These are phyloP conservation scores for Muntiacus reevesi DNA, from an alignment of 2,113 vertebrate genomes.

Conservation along the genomic window DNA sequence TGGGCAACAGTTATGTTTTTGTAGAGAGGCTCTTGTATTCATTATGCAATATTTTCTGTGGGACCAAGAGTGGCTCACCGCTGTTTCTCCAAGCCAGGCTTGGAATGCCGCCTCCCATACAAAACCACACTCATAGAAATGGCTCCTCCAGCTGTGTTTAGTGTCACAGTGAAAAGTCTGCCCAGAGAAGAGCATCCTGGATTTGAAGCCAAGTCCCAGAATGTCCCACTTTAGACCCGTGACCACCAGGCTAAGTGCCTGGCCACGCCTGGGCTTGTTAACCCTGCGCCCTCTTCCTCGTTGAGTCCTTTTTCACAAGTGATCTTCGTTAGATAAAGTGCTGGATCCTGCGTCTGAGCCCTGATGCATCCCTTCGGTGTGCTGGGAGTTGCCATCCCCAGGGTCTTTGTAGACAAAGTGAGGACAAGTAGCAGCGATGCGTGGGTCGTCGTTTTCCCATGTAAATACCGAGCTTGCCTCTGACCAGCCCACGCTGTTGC, in stretches of 20 bases:
- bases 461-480: not conserved
- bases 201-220: not conserved
- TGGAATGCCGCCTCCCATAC: fast-evolving
- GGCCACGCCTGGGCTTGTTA: not conserved
- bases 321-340: not conserved
- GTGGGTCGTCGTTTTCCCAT: not conserved
- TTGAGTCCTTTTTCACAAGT: not conserved
- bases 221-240: not conserved
- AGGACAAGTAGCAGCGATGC: not conserved
- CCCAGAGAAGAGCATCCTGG: not conserved
- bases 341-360: not conserved
- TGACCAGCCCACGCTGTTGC: not conserved
- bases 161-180: not conserved
- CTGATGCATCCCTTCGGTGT: not conserved
- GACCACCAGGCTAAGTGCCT: not conserved
- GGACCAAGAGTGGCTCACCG: not conserved
- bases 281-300: not conserved
- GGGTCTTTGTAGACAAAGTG: not conserved
- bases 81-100: not conserved
- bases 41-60: not conserved
- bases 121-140: not conserved
- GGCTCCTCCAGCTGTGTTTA: not conserved
- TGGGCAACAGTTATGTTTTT: not conserved
- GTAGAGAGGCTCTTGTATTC: not conserved
- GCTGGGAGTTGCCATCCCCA: not conserved